These are phyloP conservation scores for Sesia bembeciformis DNA, from an alignment of 2,888 invertebrate species.

Conservation along the genomic window DNA sequence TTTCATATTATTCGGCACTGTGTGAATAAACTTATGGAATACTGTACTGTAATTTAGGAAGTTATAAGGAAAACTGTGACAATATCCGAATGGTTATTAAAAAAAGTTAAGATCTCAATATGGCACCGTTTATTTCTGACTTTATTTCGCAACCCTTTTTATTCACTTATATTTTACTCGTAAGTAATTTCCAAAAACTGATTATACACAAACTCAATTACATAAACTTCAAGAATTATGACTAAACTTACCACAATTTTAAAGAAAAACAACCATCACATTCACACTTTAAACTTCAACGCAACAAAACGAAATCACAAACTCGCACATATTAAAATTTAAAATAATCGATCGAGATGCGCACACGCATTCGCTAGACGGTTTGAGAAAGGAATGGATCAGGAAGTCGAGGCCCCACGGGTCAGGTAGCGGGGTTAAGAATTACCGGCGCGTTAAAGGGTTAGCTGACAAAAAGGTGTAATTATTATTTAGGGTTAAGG, in stretches of 20 bases:
- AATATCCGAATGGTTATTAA: constrained; percentile 1
- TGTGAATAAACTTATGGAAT: constrained; percentile 50
- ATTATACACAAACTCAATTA: too few species aligned
- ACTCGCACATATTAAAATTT: constrained; percentile 7
- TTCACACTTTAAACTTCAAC: too few species aligned
- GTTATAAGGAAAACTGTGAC: constrained; percentile 31
- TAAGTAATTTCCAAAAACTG: too few species aligned
- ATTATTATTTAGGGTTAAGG: constrained; percentile 66
- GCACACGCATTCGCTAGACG: constrained; percentile 62
- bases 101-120: neutral
- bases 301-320: constrained; percentile 1
- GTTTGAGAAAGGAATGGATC: constrained; percentile 62
- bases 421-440: constrained; percentile 70
- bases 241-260: too few species aligned
- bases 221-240: too few species aligned
- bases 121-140: neutral
- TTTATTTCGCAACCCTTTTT: too few species aligned
- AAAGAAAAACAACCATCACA: too few species aligned
- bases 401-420: constrained; percentile 56
- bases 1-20: constrained; percentile 15
- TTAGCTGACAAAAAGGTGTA: constrained; percentile 64
- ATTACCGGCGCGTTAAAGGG: constrained; percentile 65
- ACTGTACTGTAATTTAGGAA: constrained; percentile 31
- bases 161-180: too few species aligned
- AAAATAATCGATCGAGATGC: constrained; percentile 31